These are phyloP conservation scores for Caiman crocodilus DNA, from an alignment of 2,797 vertebrate genomes.

Conservation along the genomic window DNA sequence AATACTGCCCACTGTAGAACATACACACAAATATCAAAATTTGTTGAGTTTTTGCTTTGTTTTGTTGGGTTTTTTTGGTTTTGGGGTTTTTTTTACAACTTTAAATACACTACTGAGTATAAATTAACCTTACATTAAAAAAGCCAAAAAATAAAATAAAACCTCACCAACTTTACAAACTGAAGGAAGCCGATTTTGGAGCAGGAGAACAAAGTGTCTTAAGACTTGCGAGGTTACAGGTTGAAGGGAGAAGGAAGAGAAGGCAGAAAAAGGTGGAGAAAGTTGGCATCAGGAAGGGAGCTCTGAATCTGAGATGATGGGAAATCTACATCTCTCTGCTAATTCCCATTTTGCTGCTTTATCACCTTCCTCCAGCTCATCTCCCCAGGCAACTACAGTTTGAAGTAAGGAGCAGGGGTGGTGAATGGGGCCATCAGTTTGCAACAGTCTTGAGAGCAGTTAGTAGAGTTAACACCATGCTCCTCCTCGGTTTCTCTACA, in stretches of 20 bases:
- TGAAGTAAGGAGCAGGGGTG: not conserved
- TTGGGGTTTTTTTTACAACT: conserved; percentile 79
- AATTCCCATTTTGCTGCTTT: not conserved
- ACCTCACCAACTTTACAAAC: conserved; percentile 80
- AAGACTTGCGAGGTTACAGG: conserved; percentile 47
- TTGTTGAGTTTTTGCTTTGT: conserved; percentile 18
- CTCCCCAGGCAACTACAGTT: not conserved
- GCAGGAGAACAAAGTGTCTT: conserved; percentile 60
- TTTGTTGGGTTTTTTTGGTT: conserved; percentile 45
- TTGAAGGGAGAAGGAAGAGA: not conserved
- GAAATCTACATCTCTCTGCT: not conserved
- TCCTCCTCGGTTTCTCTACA: not conserved
- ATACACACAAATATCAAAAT: not conserved
- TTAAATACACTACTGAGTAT: conserved; percentile 86
- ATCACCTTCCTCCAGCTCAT: not conserved
- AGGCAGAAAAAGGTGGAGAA: not conserved
- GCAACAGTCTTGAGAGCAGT: not conserved
- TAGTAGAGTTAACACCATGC: not conserved
- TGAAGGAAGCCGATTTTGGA: conserved; percentile 72
- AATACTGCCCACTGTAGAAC: conserved; percentile 26
- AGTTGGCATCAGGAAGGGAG: not conserved
- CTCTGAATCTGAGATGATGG: not conserved
- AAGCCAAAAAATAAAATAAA: conserved; percentile 67
- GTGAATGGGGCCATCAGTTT: not conserved
- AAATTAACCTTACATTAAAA: conserved; percentile 87